Percentiles rank a stretch among this genome's conserved stretches.
phyloP scores from a whole-genome alignment of 1,140 invertebrate genomes.

The Parapsyche elsis region DNA sequence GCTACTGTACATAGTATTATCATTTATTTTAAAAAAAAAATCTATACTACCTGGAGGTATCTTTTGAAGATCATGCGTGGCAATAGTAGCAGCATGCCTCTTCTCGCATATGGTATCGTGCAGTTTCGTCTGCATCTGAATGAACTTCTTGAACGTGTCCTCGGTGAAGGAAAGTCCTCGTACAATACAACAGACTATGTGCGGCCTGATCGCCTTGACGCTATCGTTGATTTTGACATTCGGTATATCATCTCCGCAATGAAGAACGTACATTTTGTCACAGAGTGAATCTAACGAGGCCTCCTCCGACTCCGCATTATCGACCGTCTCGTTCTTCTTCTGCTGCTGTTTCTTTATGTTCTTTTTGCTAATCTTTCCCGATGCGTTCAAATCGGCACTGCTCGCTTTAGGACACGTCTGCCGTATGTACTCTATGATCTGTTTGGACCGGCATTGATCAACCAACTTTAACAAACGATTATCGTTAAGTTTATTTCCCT shows the following conservation, averaged over 20 bases:
- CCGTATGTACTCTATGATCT: slow-evolving; percentile 75
- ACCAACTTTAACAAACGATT: slow-evolving; percentile 78
- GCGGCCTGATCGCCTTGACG: slow-evolving; percentile 73
- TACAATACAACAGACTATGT: slow-evolving; percentile 80
- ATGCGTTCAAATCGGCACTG: slow-evolving; percentile 56
- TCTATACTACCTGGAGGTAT: slow-evolving; percentile 66
- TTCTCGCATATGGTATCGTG: slow-evolving; percentile 84
- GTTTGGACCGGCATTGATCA: slow-evolving; percentile 76
- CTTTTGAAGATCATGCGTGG: slow-evolving; percentile 81
- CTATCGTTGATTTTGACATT: slow-evolving; percentile 69
- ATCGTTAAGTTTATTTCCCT: slow-evolving; percentile 79
- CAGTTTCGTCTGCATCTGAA: slow-evolving; percentile 82
- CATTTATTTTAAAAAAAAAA: slow-evolving; percentile 1
- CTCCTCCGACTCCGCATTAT: slow-evolving; percentile 57
- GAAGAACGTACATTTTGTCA: slow-evolving; percentile 65
- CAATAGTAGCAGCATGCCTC: slow-evolving; percentile 80
- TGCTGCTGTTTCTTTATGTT: slow-evolving; percentile 62
- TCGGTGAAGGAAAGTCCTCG: slow-evolving; percentile 74
- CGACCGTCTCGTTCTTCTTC: slow-evolving; percentile 41
- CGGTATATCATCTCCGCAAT: slow-evolving; percentile 68
- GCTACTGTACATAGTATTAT: no score
- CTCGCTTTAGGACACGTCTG: slow-evolving; percentile 70
- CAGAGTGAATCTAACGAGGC: slow-evolving; percentile 55
- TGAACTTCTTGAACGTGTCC: slow-evolving; percentile 79
- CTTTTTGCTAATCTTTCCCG: slow-evolving; percentile 60